phyloP scores from a whole-genome alignment of 2,888 invertebrate species.

The Neuroscelio doddi region DNA sequence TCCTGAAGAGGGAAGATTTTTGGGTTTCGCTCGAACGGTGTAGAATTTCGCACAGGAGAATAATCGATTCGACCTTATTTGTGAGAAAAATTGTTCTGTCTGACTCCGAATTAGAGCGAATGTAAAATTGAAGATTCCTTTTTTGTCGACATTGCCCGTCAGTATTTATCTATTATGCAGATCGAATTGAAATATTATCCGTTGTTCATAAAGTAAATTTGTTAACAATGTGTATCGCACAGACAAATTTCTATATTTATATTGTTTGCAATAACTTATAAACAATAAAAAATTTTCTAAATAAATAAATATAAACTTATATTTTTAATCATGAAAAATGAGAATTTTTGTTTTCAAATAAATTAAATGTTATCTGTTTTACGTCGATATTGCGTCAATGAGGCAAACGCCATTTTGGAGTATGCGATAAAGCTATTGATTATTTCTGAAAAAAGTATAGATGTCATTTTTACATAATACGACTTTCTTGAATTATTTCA shows the following conservation, averaged over 20 bases:
- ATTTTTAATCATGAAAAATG: no score
- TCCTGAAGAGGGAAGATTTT: constrained; percentile 4
- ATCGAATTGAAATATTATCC: no score
- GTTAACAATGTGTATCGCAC: no score
- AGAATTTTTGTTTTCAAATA: not conserved
- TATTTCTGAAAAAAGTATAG: constrained; percentile 22
- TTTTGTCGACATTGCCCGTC: not conserved
- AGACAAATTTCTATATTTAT: no score
- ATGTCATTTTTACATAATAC: not conserved
- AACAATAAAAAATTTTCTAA: no score
- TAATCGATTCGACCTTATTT: constrained; percentile 34
- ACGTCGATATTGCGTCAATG: constrained; percentile 41
- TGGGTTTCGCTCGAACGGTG: constrained; percentile 1
- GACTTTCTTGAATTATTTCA: no score
- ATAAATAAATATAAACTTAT: no score
- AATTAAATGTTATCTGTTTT: constrained; percentile 18
- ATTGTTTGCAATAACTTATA: no score
- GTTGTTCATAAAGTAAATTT: no score
- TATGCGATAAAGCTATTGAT: constrained; percentile 38
- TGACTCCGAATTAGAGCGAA: constrained; percentile 11
- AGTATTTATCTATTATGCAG: not conserved
- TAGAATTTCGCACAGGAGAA: constrained; percentile 18
- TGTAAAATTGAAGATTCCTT: constrained; percentile 21
- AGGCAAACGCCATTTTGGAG: constrained; percentile 38
- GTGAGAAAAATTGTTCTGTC: constrained; percentile 15